Evolutionary conservation across 2,113 vertebrate species (phyloP).

Genomic region (Erinaceus europaeus): DNA sequence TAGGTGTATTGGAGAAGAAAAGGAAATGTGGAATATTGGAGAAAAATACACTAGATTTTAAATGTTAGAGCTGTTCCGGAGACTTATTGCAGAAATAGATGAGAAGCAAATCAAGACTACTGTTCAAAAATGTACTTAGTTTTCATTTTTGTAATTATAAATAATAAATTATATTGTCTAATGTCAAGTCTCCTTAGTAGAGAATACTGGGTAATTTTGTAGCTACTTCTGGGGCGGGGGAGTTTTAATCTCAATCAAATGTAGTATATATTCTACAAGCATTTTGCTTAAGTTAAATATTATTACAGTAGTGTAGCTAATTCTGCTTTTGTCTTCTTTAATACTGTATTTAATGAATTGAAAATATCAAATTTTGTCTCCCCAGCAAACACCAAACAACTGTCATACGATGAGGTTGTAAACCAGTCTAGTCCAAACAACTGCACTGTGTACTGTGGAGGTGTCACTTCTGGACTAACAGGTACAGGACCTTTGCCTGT

Average conservation of each 20-base stretch:
- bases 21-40: conserved; percentile 73
- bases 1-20: conserved; percentile 81
- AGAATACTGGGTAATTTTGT: conserved; percentile 49
- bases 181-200: conserved; percentile 73
- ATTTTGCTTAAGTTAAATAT: conserved; percentile 50
- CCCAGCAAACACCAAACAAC: conserved; percentile 91
- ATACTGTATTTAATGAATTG: conserved; percentile 37
- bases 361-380: conserved; percentile 32
- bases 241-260: conserved; percentile 37
- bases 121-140: conserved; percentile 77
- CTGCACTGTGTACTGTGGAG: conserved; percentile 98
- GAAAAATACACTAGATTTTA: conserved; percentile 73
- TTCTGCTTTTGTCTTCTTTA: conserved; percentile 27
- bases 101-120: conserved; percentile 75
- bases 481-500: conserved; percentile 78
- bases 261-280: conserved; percentile 27
- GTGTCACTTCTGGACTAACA: conserved; percentile 94
- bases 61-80: conserved; percentile 72
- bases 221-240: conserved; percentile 46
- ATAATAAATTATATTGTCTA: conserved; percentile 43
- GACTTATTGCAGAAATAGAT: conserved; percentile 76
- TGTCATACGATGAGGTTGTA: conserved; percentile 96
- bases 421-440: conserved; percentile 98
- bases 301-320: conserved; percentile 29
- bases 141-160: conserved; percentile 74